Conservation (phyloP, 2,888 invertebrate species). For the Oxytorus armatus region DNA sequence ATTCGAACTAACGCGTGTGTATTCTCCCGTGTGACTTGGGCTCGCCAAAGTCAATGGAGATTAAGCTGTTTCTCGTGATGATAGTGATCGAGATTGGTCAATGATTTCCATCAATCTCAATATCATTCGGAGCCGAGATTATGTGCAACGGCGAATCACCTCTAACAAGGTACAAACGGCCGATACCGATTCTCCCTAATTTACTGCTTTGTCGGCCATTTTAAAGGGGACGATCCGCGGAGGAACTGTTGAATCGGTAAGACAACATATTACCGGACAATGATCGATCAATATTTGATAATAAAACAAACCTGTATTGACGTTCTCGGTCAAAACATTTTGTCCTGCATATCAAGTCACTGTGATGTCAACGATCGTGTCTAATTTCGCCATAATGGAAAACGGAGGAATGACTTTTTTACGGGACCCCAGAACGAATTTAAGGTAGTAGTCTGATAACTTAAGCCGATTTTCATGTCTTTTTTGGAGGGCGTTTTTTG, state of each 20-base stretch:
- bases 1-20: conserved; percentile 89
- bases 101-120: conserved; percentile 84
- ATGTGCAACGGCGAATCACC: conserved; percentile 92
- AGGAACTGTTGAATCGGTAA: conserved; percentile 83
- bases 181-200: conserved; percentile 88
- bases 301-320: no score
- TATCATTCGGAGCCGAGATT: conserved; percentile 89
- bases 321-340: no score
- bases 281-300: neutral
- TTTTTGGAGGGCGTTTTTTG: no score
- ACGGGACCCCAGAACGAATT: neutral
- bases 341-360: no score
- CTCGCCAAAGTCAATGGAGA: conserved; percentile 88
- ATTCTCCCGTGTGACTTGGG: conserved; percentile 89
- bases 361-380: no score
- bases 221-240: conserved; percentile 83
- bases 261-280: conserved; percentile 10
- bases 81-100: conserved; percentile 82
- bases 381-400: no score
- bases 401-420: neutral
- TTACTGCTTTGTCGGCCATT: conserved; percentile 86
- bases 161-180: conserved; percentile 88
- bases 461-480: no score
- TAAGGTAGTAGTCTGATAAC: neutral
- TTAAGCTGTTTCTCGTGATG: conserved; percentile 84